Base-by-base conservation (phyloP, 2,888 invertebrate genomes). In the Strigamia maritima region DNA sequence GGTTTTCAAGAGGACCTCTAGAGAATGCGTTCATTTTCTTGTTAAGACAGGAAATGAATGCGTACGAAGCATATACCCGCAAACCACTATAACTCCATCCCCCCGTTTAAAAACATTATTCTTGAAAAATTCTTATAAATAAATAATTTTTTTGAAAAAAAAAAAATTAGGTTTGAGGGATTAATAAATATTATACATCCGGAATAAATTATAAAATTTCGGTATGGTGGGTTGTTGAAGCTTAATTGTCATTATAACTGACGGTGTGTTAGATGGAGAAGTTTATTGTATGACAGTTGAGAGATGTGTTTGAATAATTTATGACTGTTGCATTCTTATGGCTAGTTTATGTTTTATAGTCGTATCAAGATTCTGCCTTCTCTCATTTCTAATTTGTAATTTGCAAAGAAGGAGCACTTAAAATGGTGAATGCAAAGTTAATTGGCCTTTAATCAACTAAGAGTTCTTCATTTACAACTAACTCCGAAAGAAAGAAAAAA, bases 281-380 rank as follows among this genome's bases (percentile, higher is more conserved):
- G 16, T 54, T 44, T 54, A n/a, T 54, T 54, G 54, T 19, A 4
- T 19, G 54, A 54, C 54, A 54, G 54, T 54, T 54, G n/a, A 54
- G 54, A 54, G 54, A 54, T 54, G 4, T 22, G 54, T 22, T 22
- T 54, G 54, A 54, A 54, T 54, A 54, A 54, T 54, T 54, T 54
- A 54, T 54, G 22, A 54, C 54, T 16, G 54, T 54, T 54, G 54
- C 54, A 54, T 54, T 54, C 22, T 19, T 54, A 19, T 16, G 54
- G 54, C 54, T 54, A 54, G 54, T 54, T 54, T 54, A 54, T 22
- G 54, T 54, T 54, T 54, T 54, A 54, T 54, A 54, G 54, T 54
- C 54, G 54, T 54, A 54, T 54, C 54, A 54, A 54, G 54, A 54
- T 54, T 54, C 54, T 54, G 54, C 54, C 54, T 54, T 54, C 54